phyloP scores from a whole-genome alignment of 2,797 vertebrate species.

The Muraenolepis orangiensis region DNA sequence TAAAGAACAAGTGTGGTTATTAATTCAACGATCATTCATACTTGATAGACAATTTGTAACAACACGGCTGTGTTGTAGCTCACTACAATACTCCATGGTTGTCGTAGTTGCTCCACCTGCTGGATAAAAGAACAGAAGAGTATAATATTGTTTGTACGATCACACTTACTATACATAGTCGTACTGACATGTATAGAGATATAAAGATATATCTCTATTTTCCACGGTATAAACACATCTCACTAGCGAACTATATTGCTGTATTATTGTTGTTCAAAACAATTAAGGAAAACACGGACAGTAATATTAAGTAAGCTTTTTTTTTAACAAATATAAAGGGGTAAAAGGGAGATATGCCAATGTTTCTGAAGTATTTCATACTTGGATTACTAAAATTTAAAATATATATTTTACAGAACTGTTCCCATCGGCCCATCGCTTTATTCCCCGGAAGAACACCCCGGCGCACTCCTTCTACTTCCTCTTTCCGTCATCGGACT shows the following conservation, averaged over 20 bases:
- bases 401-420: slow-evolving; percentile 11
- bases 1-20: not conserved
- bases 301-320: not conserved
- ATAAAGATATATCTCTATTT: not conserved
- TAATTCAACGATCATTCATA: not conserved
- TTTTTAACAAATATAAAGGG: no score
- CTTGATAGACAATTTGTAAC: not conserved
- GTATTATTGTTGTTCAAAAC: not conserved
- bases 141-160: not conserved
- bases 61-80: not conserved
- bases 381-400: not conserved
- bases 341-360: not conserved
- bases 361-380: not conserved
- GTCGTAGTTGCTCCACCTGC: slow-evolving; percentile 32
- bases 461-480: slow-evolving; percentile 45
- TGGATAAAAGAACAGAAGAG: slow-evolving; percentile 16
- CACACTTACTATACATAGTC: not conserved
- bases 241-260: not conserved
- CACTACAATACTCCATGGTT: not conserved
- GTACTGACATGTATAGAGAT: not conserved
- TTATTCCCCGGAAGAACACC: slow-evolving; percentile 74
- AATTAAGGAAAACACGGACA: not conserved
- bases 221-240: not conserved
- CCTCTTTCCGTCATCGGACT: slow-evolving; percentile 79
- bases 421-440: slow-evolving; percentile 48